Evolutionary conservation across 1,140 invertebrate species (phyloP), one percentile per base, ranked within the genome.

Genomic region (Drosophila busckii): DNA sequence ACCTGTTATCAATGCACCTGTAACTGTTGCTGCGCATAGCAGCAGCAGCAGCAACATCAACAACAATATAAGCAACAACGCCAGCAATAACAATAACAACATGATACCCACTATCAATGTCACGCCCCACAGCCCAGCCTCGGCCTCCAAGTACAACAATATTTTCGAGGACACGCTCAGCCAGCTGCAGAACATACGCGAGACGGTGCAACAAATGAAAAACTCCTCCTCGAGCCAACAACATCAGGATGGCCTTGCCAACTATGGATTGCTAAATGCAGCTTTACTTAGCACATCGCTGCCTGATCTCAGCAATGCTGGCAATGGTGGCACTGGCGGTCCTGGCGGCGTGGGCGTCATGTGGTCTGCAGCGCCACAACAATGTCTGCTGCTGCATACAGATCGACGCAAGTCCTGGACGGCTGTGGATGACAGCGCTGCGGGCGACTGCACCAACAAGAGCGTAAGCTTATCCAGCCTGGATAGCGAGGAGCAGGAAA

Each of bases 51-150:
- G 12, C 31, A 49, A 46, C 22, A 41, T 29, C 17, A 50, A 32
- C 15, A 62, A 23, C 25, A 45, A 48, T 40, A 41, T 19, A 13
- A 29, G 19, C 20, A 26, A 54, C 23, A 40, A 48, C 32, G 59
- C 29, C 23, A 54, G 34, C 19, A 80, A 46, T 23, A 78, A 75
- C 38, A 70, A 45, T 15, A 63, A 64, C 53, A 87, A 85, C 45
- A 87, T 87, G 90, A 93, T 94, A 69, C 94, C 94, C 53, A 95
- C 91, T 37, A 95, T 95, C 70, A 95, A 93, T 88, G 94, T 96
- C 31, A 95, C 94, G 19, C 94, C 94, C 2, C 94, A 95, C 86
- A 95, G 94, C 41, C 93, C 94, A 15, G 92, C 88, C 8, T 89
- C 49, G 64, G 92, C 88, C 28, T 89, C 48, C 55, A 87, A 87